Base-by-base conservation (phyloP, 2,888 invertebrate species). In the Morpho deidamia region DNA sequence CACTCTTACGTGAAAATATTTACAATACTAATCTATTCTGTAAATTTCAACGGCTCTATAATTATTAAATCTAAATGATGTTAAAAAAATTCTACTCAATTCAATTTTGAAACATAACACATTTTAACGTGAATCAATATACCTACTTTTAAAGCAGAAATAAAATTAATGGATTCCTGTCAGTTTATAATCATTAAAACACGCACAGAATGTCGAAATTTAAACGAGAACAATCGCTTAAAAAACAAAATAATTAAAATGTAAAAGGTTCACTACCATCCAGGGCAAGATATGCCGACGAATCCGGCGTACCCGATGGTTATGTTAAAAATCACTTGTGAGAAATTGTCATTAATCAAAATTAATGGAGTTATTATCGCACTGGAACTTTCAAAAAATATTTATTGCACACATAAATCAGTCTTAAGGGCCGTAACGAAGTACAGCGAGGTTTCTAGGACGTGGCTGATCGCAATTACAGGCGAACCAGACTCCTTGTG, bases 281-380 rank as follows among this genome's bases (percentile, higher is more conserved):
- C 70, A 69, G 68, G 72, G 76, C 66, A 62, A 74, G 74, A 75
- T 78, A 71, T 73, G 77, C 74, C 74, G 72, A 64, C 66, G 67
- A 67, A 64, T 68, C 58, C 53, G 56, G 59, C 58, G 49, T 57
- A 60, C 63, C 57, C 59, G 63, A 69, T 69, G 70, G 69, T 69
- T 69, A 65, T 72, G 70, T 78, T 76, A 74, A 83, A 85, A 88
- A 75, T 86, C 83, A 86, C 84, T 88, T 86, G 84, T 83, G 75
- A 81, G 83, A 87, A 88, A 87, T 79, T 82, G 81, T 81, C 87
- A 87, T 89, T 82, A 85, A 89, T 89, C 89, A 89, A 89, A 85
- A 86, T 89, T 87, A 88, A 89, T 89, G 88, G 86, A 88, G 86
- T 88, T 87, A 87, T 88, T 89, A 88, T 88, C 86, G 84, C 84